These are phyloP conservation scores for Thunnus maccoyii DNA, from an alignment of 2,113 vertebrate species.

Conservation along the genomic window DNA sequence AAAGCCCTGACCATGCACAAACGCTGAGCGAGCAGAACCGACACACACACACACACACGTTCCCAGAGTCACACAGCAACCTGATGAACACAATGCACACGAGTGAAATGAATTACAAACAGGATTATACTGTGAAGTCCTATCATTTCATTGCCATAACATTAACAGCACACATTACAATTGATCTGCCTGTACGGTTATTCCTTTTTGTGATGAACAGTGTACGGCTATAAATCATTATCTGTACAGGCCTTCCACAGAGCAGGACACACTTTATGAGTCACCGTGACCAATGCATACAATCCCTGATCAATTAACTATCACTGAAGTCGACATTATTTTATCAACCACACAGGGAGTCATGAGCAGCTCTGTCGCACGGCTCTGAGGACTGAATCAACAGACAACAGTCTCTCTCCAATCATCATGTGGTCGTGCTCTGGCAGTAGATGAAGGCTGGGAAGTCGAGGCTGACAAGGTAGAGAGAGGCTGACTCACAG, in stretches of 20 bases:
- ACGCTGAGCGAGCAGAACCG: constrained; percentile 73
- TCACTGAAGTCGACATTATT: background rate
- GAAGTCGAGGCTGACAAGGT: constrained; percentile 69
- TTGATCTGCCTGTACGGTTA: too few species aligned
- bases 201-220: background rate
- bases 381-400: constrained; percentile 42
- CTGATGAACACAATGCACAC: constrained; percentile 47
- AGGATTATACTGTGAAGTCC: background rate
- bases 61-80: constrained; percentile 28
- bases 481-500: constrained; percentile 77
- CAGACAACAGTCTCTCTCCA: constrained; percentile 44
- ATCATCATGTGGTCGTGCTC: constrained; percentile 57
- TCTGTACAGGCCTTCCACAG: constrained; percentile 7
- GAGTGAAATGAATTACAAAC: constrained; percentile 31
- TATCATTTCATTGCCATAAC: background rate
- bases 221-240: constrained; percentile 3
- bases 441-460: constrained; percentile 71
- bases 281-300: background rate
- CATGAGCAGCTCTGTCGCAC: background rate
- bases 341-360: constrained; percentile 21
- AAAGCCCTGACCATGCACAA: constrained; percentile 67
- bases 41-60: constrained; percentile 27
- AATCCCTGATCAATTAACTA: constrained; percentile 27
- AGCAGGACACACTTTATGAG: background rate
- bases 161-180: background rate